Conservation (phyloP, 2,888 invertebrate species). For the Brachynemurus nebulosus region DNA sequence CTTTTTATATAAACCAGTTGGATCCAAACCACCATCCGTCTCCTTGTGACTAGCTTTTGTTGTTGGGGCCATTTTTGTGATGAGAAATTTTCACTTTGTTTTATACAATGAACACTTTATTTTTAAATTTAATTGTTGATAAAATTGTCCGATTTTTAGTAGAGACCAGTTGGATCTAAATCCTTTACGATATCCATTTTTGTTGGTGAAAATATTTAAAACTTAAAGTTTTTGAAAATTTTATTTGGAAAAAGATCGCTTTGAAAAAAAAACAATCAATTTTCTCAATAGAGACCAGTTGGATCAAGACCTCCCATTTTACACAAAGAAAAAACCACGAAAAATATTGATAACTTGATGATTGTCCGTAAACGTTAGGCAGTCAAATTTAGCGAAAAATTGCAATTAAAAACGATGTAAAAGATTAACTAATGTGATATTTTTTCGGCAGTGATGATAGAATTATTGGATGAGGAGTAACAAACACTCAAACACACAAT, state of each 20-base stretch:
- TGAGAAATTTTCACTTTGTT: no score
- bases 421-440: neutral
- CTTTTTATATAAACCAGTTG: conserved; percentile 30
- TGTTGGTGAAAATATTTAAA: neutral
- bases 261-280: neutral
- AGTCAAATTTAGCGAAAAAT: no score
- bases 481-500: neutral
- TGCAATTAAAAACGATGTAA: neutral
- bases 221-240: no score
- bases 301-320: conserved; percentile 29
- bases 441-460: neutral
- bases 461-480: neutral
- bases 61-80: no score
- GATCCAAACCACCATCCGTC: conserved; percentile 30
- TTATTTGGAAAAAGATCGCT: neutral
- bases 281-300: conserved; percentile 27
- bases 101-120: no score
- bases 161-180: conserved; percentile 15
- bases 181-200: conserved; percentile 11
- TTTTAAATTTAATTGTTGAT: neutral
- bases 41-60: no score
- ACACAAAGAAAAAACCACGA: neutral
- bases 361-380: no score
- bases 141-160: conserved; percentile 6
- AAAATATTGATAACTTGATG: neutral